Evolutionary conservation across 1,140 invertebrate species (phyloP), one percentile per base, ranked within the genome.

Genomic region (Ips nitidus): DNA sequence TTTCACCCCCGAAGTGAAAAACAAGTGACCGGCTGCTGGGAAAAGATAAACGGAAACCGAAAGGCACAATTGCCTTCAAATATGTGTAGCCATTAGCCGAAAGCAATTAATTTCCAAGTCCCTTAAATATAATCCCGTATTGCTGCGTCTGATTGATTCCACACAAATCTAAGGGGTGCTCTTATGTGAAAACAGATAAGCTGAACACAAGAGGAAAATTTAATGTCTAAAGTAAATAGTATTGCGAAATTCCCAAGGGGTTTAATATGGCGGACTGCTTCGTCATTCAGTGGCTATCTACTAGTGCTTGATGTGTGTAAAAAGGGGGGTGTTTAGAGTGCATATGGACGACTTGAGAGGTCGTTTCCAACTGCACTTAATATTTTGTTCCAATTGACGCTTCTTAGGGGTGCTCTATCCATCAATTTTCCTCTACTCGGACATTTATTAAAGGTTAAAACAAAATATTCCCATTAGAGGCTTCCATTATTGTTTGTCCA

Each of bases 221-320:
- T 62, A 70, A 70, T 70, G 61, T 70, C 61, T 59, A 70, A 70
- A 70, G 69, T 70, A 65, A 70, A 70, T 70, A 70, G 22, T 60
- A 65, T 70, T 65, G 69, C 62, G 39, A 52, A 59, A 62, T 65
- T 70, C 69, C 63, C 69, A 50, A 65, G 69, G 57, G 69, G 45
- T 65, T 70, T 56, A 69, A 62, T 63, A 55, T 56, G 59, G 52
- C 52, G 43, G 53, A 66, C 41, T 50, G 66, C 66, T 68, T 60
- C 55, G 66, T 68, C 66, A 68, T 68, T 59, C 52, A n/a, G 36
- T 59, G 47, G 52, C 56, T 45, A 66, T 66, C 60, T 41, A 50
- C 47, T 64, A 41, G 47, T 39, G 38, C 38, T 56, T 36, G 45
- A 50, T 50, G 45, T 50, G 6, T 50, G 22, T 50, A 50, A 50